Base-by-base conservation (phyloP, 2,888 invertebrate species). In the Torymus tubicola region DNA sequence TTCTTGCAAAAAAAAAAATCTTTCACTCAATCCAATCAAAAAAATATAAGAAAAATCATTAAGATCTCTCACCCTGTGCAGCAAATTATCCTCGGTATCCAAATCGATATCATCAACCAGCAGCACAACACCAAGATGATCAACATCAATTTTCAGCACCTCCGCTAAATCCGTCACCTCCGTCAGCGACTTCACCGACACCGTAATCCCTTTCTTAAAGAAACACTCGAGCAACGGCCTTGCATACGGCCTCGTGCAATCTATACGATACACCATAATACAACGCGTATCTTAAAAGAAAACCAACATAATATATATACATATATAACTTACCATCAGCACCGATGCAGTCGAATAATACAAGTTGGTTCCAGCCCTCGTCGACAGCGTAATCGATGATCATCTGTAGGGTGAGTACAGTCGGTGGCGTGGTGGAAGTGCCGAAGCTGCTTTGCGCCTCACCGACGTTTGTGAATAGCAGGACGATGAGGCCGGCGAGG, bases 321-420 rank as follows among this genome's bases (percentile, higher is more conserved):
- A 55, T 5, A 18, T 52, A 14, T 42, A 50, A 14, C 18, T 84
- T 78, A 88, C 89, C 85, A 42, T 84, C n/a, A 52, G 55, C 64
- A 24, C 81, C 83, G 24, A 87, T 86, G 21, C 92, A 90, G 2
- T 92, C 90, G 82, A 92, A 93, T 0, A 93, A 85, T 2, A 93
- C 85, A 0, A 92, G 90, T 77, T 93, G 93, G 0, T 91, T 91
- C 93, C 93, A 93, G 0, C 92, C 92, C 67, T 92, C 89, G 92
- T 93, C 93, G 18, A 92, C 86, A 0, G 92, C 92, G 77, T 92
- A 92, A 79, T 93, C 93, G 80, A 93, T 83, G 2, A 92, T 89
- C 63, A 93, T 91, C 42, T 92, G 91, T 18, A 93, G 85, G 0
- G 91, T 87, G 11, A 90, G 82, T 0, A 89, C 85, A 50, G 89